Conservation (phyloP, 2,888 invertebrate genomes). For the Sicus ferrugineus region DNA sequence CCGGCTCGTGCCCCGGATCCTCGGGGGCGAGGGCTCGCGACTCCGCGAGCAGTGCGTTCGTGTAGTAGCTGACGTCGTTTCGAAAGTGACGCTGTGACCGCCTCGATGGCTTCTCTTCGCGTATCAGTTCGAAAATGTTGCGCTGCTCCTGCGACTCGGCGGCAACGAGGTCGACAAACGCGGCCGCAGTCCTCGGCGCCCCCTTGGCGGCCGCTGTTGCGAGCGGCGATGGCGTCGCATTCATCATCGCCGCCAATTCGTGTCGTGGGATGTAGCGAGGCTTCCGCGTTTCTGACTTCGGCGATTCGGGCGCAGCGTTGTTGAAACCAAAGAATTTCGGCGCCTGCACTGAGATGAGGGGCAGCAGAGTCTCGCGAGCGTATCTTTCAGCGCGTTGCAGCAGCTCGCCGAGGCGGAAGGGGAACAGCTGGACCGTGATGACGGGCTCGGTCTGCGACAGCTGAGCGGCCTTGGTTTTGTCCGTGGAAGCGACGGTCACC, state of each 20-base stretch:
- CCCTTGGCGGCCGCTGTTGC: conserved; percentile 29
- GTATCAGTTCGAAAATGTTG: conserved; percentile 58
- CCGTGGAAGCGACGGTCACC: conserved; percentile 60
- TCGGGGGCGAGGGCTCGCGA: conserved; percentile 56
- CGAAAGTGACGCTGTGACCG: conserved; percentile 30
- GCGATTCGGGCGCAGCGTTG: conserved; percentile 46
- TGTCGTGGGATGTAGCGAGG: conserved; percentile 73
- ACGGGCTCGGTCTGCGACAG: conserved; percentile 37
- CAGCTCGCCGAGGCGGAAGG: conserved; percentile 79
- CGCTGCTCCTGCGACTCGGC: conserved; percentile 47
- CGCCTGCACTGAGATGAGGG: conserved; percentile 80
- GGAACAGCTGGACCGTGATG: conserved; percentile 75
- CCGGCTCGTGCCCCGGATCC: conserved; percentile 54
- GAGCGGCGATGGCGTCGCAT: conserved; percentile 30
- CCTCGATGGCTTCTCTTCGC: conserved; percentile 39
- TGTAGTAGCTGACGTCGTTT: conserved; percentile 54
- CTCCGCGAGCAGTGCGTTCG: conserved; percentile 51
- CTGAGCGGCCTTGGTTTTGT: conserved; percentile 35
- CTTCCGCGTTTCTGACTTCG: conserved; percentile 55
- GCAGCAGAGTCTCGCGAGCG: conserved; percentile 78
- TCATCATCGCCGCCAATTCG: conserved; percentile 55
- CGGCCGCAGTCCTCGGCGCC: background rate
- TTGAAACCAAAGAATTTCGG: conserved; percentile 73
- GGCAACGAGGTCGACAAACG: conserved; percentile 38
- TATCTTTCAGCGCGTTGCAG: conserved; percentile 84